Evolutionary conservation across 2,113 vertebrate genomes (phyloP).

Genomic region (Uropsilus gracilis): DNA sequence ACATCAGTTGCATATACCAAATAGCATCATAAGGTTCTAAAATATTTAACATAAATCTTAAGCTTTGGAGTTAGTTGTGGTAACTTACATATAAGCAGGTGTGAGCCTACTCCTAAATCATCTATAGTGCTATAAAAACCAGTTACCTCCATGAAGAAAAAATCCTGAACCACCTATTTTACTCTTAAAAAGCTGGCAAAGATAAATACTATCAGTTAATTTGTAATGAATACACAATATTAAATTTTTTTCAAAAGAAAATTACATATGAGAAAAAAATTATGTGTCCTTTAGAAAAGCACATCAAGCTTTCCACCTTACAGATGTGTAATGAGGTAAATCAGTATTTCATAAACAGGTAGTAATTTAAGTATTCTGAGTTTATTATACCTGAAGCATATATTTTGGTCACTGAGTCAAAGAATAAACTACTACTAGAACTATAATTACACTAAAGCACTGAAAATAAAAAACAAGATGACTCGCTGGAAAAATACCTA

Average conservation of each 20-base stretch:
- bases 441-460: constrained; percentile 55
- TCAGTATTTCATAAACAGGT: constrained; percentile 17
- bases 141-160: not conserved
- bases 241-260: constrained; percentile 10
- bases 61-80: not conserved
- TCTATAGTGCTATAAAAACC: no score
- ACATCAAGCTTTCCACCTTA: not conserved
- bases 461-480: constrained; percentile 67
- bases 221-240: not conserved
- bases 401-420: constrained; percentile 46
- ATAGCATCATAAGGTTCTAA: not conserved
- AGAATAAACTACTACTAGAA: constrained; percentile 3
- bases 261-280: not conserved
- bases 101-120: no score
- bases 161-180: not conserved
- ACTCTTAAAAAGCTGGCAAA: not conserved
- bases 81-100: no score
- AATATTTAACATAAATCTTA: not conserved
- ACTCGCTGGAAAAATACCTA: constrained; percentile 63
- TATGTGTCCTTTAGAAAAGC: not conserved
- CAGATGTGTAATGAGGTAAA: constrained; percentile 8
- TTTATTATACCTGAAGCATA: constrained; percentile 42
- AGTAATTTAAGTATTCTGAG: constrained; percentile 46
- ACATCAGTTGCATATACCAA: not conserved
- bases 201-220: not conserved